Evolutionary conservation across 2,888 invertebrate species (phyloP), one percentile per base, ranked within the genome.

Genomic region (Dendrolimus pini): DNA sequence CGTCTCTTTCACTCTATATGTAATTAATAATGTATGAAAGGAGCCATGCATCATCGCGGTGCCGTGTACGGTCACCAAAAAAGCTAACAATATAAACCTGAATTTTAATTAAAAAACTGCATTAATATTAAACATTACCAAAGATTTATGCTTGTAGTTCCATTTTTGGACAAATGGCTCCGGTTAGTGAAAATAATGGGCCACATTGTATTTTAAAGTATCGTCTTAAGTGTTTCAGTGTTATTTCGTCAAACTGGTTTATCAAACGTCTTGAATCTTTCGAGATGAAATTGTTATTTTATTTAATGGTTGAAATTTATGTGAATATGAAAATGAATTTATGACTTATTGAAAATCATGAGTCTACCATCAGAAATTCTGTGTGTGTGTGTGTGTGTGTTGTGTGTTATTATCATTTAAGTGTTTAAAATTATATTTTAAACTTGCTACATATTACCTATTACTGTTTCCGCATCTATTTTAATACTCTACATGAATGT

Each of bases 1-100:
- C 62, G 60, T 79, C 82, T 67, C 74, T 65, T 65, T 82, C 75
- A 56, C 72, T 59, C 74, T 60, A 66, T 70, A 74, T 67, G 80
- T 83, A 83, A 85, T 85, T 85, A 85, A 85, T 85, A 84, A 85
- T 84, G 82, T 81, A 85, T 84, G 83, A 83, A 82, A 78, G 77
- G 74, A 70, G 74, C 81, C 69, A 80, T 84, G 77, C 74, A 79
- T 83, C 84, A 85, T 85, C 78, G 77, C 81, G 85, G 78, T 77
- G 65, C 62, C 65, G 60, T 66, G 81, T 80, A 83, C 63, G 65
- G 83, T 79, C 67, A 71, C 65, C 79, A 80, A 81, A 83, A 81
- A 77, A 75, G 60, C 64, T 61, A 54, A 63, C 60, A 67, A 62
- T 60, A 59, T 61, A 62, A 60, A 64, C 59, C 59, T 59, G 65